Percentiles rank a stretch among this genome's conserved stretches.
Evolutionary conservation across 2,797 vertebrate genomes (phyloP).

Genomic region (Melanotaenia maccullochi): DNA sequence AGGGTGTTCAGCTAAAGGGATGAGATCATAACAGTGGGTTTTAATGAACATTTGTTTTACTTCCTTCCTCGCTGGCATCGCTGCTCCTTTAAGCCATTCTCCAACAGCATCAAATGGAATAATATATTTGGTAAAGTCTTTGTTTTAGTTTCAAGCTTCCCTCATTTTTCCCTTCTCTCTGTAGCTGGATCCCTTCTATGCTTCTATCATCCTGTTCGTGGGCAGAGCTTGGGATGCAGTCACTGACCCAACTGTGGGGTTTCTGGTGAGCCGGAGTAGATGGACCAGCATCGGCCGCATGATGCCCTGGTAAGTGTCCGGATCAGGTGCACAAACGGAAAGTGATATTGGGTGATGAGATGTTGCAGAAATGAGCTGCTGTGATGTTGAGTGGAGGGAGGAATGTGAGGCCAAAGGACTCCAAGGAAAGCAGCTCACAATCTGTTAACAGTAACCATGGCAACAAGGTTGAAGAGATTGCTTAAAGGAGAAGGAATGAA

Average conservation of each 20-base stretch:
- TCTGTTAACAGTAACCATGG: constrained; percentile 50
- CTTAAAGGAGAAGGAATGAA: constrained; percentile 13
- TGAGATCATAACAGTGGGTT: constrained; percentile 29
- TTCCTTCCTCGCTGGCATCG: not conserved
- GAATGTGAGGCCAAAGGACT: constrained; percentile 1
- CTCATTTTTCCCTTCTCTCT: not conserved
- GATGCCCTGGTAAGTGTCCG: constrained; percentile 92
- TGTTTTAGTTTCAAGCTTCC: constrained; percentile 28
- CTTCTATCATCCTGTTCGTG: constrained; percentile 93
- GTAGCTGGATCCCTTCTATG: constrained; percentile 89
- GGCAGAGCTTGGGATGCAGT: constrained; percentile 94
- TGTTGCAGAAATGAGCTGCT: not conserved
- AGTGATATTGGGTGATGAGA: not conserved
- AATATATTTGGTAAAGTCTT: constrained; percentile 1
- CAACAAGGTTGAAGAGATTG: constrained; percentile 30
- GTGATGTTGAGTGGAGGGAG: not conserved
- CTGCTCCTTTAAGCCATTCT: constrained; percentile 17
- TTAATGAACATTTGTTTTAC: constrained; percentile 30
- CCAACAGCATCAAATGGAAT: constrained; percentile 16
- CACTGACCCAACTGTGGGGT: constrained; percentile 94
- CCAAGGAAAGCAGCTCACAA: not conserved
- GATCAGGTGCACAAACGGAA: not conserved
- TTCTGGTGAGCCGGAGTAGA: constrained; percentile 90
- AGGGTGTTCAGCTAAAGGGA: constrained; percentile 25
- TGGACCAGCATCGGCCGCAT: constrained; percentile 90